Evolutionary conservation across 1,140 invertebrate genomes (phyloP), one percentile per base, ranked within the genome.

Genomic region (Gyrodactylus bullatarudis): DNA sequence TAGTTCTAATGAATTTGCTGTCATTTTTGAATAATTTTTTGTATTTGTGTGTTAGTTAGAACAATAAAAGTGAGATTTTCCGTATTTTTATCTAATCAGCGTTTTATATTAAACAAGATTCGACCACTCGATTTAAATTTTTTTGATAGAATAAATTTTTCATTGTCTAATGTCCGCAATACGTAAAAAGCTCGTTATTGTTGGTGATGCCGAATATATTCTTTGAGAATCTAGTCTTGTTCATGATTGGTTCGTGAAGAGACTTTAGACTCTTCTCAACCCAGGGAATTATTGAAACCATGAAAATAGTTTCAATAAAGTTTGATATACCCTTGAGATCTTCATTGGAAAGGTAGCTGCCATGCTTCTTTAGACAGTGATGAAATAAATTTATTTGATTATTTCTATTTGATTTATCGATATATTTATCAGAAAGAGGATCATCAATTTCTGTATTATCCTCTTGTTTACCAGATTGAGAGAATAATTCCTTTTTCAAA

Each of bases 111-210:
- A n/a, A n/a, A n/a, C n/a, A n/a, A n/a, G n/a, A n/a, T n/a, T n/a
- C n/a, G n/a, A n/a, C n/a, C n/a, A n/a, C n/a, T n/a, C n/a, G n/a
- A n/a, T n/a, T n/a, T n/a, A n/a, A n/a, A n/a, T n/a, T n/a, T n/a
- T n/a, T n/a, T n/a, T n/a, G n/a, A n/a, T n/a, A n/a, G n/a, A n/a
- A n/a, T n/a, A n/a, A n/a, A n/a, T n/a, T n/a, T n/a, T n/a, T n/a
- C n/a, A 68, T 68, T 2, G 23, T 2, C 20, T 68, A 21, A 72
- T 72, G 71, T 26, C 71, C 20, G 71, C 71, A 21, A 72, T 72
- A 2, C 1, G 92, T 78, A 97, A 96, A 85, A 97, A 97, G 85
- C 85, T 97, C 82, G 93, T 98, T 78, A n/a, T 54, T 54, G 8
- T 54, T 54, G 34, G 34, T 54, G 34, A 54, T n/a, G n/a, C 34